Evolutionary conservation across 2,888 invertebrate species (phyloP), one percentile per base, ranked within the genome.

Genomic region (Ganaspis brasiliensis): DNA sequence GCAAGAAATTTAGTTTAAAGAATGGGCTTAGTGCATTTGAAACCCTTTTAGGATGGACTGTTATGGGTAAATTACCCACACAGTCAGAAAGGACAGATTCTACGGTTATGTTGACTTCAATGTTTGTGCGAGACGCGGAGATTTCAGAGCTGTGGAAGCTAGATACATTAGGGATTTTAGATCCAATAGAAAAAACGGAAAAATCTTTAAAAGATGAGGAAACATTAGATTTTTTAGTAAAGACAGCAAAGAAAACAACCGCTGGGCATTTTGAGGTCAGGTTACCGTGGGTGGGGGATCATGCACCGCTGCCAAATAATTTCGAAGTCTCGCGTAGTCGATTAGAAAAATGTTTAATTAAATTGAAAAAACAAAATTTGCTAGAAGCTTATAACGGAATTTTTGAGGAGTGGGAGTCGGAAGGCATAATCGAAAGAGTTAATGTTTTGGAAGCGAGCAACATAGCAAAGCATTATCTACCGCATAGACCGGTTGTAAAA

Each of bases 251-350:
- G 2, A 72, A 40, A 0, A 74, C 63, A 4, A 1, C 19, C 1
- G 70, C 77, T 0, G 86, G 86, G 1, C 80, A 89, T 0, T 91
- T 88, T 79, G 87, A 87, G 73, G 86, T 90, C 0, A 61, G 75
- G 12, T 75, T 90, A 10, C 90, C 90, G 12, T 89, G 87, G 87
- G 77, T 82, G 16, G 84, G 86, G 14, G 84, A 84, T 59, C 88
- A 88, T 74, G 83, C 86, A 0, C 83, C 84, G 0, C 45, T 89
- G 0, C 67, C 81, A 5, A 73, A 73, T 24, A 88, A 89, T 78
- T 83, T 75, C 24, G 73, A 80, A 9, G 49, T 86, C 5, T 85
- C 87, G 0, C 45, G 78, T n/a, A 84, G 79, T 31, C 78, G 87
- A 71, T 75, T 89, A 12, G 71, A 82, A 31, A 77, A 73, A 14